phyloP scores from a whole-genome alignment of 1,140 invertebrate species.

The Carposina sasakii region DNA sequence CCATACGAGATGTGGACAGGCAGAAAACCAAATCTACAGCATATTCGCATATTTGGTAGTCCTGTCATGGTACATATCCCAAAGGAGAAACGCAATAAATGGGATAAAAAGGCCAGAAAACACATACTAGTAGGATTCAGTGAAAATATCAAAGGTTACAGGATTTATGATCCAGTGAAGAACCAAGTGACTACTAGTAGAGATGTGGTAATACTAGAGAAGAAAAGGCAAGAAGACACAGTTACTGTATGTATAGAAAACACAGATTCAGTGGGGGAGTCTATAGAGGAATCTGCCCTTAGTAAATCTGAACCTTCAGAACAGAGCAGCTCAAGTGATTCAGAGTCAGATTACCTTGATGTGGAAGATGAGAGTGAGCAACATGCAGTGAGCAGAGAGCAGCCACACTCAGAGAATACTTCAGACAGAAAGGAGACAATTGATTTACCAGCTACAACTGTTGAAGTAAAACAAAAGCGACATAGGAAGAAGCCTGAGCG shows the following conservation, averaged over 20 bases:
- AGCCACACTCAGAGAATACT: background rate
- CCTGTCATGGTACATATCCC: slow-evolving; percentile 12
- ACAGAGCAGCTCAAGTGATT: slow-evolving; percentile 13
- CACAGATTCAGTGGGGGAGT: slow-evolving; percentile 24
- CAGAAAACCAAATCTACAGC: slow-evolving; percentile 31
- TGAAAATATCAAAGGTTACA: slow-evolving; percentile 21
- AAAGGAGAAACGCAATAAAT: slow-evolving; percentile 19
- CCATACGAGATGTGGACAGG: slow-evolving; percentile 45
- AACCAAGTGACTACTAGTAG: slow-evolving; percentile 18
- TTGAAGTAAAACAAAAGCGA: background rate
- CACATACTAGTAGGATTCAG: slow-evolving; percentile 19
- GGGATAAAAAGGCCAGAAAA: slow-evolving; percentile 20
- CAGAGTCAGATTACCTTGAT: slow-evolving; percentile 17
- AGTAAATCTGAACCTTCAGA: slow-evolving; percentile 16
- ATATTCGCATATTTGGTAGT: slow-evolving; percentile 51
- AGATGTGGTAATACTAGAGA: slow-evolving; percentile 11
- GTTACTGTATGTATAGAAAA: slow-evolving; percentile 1
- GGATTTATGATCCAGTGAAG: slow-evolving; percentile 17
- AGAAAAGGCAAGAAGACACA: background rate
- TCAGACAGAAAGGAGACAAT: too few species aligned
- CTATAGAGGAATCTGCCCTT: slow-evolving; percentile 19
- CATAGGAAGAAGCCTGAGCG: slow-evolving; percentile 11
- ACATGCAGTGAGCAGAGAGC: slow-evolving; percentile 1
- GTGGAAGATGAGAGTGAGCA: slow-evolving; percentile 5
- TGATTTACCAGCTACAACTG: background rate